These are phyloP conservation scores for Sisyra nigra DNA, from an alignment of 2,888 invertebrate genomes.

Conservation along the genomic window DNA sequence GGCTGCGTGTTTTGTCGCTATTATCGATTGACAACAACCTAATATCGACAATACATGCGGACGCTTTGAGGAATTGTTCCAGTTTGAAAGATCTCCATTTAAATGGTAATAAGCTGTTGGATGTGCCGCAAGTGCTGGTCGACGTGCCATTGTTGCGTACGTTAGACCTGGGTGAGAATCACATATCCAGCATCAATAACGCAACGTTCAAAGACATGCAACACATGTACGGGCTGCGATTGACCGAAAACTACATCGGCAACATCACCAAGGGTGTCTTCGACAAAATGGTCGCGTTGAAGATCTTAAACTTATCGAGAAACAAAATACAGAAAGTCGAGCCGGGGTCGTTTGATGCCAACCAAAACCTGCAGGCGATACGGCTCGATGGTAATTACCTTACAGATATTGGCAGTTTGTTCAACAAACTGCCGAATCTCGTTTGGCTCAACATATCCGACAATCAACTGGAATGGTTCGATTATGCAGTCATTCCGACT, in stretches of 20 bases:
- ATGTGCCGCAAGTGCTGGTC: slow-evolving; percentile 56
- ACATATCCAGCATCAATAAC: slow-evolving; percentile 60
- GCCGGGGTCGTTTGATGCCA: slow-evolving; percentile 61
- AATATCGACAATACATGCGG: slow-evolving; percentile 55
- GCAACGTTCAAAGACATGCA: slow-evolving; percentile 66
- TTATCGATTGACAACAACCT: slow-evolving; percentile 68
- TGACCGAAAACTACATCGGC: slow-evolving; percentile 73
- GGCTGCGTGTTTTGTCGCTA: slow-evolving; percentile 56
- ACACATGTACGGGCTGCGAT: slow-evolving; percentile 62
- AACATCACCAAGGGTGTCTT: slow-evolving; percentile 67
- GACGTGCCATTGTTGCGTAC: slow-evolving; percentile 62
- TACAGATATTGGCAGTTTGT: slow-evolving; percentile 61
- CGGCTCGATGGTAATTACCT: slow-evolving; percentile 69
- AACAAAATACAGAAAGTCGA: slow-evolving; percentile 69
- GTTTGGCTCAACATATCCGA: slow-evolving; percentile 78
- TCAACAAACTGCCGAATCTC: slow-evolving; percentile 63
- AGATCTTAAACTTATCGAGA: slow-evolving; percentile 67
- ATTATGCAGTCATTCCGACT: slow-evolving; percentile 72
- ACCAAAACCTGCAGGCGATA: slow-evolving; percentile 62
- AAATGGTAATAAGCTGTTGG: slow-evolving; percentile 61
- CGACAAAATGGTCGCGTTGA: slow-evolving; percentile 58
- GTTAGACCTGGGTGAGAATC: slow-evolving; percentile 73
- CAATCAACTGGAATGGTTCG: slow-evolving; percentile 68
- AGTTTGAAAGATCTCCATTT: slow-evolving; percentile 68
- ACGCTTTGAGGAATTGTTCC: slow-evolving; percentile 62